These are phyloP conservation scores for Didymodactylos carnosus DNA, from an alignment of 2,888 invertebrate genomes.

Conservation along the genomic window DNA sequence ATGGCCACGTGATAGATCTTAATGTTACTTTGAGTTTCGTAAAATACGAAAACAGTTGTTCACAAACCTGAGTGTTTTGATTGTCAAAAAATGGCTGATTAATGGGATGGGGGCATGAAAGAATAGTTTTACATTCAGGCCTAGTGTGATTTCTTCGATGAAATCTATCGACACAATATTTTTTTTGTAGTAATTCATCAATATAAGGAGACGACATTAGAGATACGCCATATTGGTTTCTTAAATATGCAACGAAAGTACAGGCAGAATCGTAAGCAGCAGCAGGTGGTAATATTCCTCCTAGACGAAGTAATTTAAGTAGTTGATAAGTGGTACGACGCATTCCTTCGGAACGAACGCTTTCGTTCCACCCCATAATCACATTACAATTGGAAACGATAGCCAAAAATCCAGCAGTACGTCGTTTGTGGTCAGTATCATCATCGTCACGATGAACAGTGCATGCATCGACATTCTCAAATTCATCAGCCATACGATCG, in stretches of 20 bases:
- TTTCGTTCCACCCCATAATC: not conserved
- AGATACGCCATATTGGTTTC: not conserved
- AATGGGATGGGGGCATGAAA: not conserved
- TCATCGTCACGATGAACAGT: not conserved
- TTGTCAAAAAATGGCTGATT: not conserved
- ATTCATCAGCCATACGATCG: not conserved
- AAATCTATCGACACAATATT: not conserved
- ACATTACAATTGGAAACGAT: not conserved
- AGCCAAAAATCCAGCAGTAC: not conserved
- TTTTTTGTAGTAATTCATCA: not conserved
- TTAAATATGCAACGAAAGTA: not conserved
- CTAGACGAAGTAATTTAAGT: not conserved
- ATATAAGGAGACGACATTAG: not conserved
- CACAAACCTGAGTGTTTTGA: not conserved
- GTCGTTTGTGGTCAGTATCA: not conserved
- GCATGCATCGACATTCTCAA: not conserved
- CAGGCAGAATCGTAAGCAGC: not conserved
- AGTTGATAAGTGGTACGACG: not conserved
- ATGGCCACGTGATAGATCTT: not conserved
- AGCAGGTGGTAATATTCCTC: not conserved
- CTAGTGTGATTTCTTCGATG: not conserved
- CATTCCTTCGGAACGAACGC: not conserved
- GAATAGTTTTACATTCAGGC: not conserved
- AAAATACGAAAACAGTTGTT: not conserved
- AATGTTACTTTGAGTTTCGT: not conserved